Base-by-base conservation (phyloP, 2,888 invertebrate species). In the Amphiduros pacificus region DNA sequence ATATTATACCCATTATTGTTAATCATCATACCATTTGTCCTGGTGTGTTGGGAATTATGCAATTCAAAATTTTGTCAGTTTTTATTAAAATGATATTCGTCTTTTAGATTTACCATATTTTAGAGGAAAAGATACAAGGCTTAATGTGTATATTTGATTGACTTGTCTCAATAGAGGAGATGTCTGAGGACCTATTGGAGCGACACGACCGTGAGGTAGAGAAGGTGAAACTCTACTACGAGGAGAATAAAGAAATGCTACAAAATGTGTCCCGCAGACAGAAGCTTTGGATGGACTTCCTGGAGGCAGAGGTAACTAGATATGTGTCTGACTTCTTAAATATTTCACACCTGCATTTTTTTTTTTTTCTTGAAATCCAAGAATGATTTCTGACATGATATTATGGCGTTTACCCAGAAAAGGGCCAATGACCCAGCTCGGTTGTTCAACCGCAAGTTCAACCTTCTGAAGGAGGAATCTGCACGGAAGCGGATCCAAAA, bases 361-460 rank as follows among this genome's bases (percentile, higher is more conserved):
- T 44, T 44, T 5, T 5, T 5, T 11, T 11, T 11, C 6, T 9
- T 9, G 22, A n/a, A 17, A 5, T 9, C 6, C n/a, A 11, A 17
- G 36, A 36, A 36, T 9, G 17, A 11, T 36, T 36, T 36, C n/a
- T n/a, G n/a, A n/a, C n/a, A n/a, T n/a, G n/a, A n/a, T n/a, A n/a
- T n/a, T n/a, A n/a, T n/a, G n/a, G n/a, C n/a, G n/a, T n/a, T n/a
- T n/a, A n/a, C n/a, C 4, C 72, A 81, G 81, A 76, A 69, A 65
- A 77, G 74, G 59, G 89, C 91, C 0, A 87, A 87, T n/a, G 91
- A 92, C 73, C 91, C 92, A 0, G 89, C 90, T 68, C 87, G 94
- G 50, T 92, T 89, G 77, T 91, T 89, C 76, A 89, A 92, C 71
- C 87, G 95, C 40, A 94, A 94, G 0, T 93, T 94, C 0, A 90